A percentile compares a stretch with the other conserved stretches of the same genome.
Conservation (phyloP, 53 echinoderm and acorn worm species). For the Astropecten irregularis region DNA sequence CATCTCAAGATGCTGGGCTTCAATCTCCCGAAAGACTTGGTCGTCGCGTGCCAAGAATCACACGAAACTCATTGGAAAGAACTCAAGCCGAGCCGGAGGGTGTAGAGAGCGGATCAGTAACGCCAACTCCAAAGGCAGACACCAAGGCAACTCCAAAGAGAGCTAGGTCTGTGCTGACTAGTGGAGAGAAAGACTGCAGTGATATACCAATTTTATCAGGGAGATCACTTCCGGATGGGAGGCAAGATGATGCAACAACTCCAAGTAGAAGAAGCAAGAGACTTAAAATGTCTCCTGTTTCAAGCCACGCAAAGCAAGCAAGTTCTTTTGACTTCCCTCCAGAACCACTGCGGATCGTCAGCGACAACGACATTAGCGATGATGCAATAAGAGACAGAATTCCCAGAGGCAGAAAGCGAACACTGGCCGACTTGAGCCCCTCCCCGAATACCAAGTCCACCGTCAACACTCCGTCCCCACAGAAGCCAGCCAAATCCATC, state of each 20-base stretch:
- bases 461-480: constrained; percentile 6
- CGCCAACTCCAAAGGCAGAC: too few relatives aligned
- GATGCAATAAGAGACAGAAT: too few relatives aligned
- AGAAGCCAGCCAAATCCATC: not conserved
- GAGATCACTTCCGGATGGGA: not conserved
- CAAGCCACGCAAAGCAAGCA: not conserved
- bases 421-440: constrained; percentile 22
- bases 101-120: not conserved
- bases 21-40: not conserved
- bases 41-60: too few relatives aligned
- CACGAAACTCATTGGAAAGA: not conserved
- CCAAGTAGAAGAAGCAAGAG: constrained; percentile 15
- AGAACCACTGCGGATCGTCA: not conserved
- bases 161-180: not conserved
- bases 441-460: not conserved
- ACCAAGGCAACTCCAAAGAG: too few relatives aligned
- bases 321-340: not conserved
- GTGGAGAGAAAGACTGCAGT: not conserved
- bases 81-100: not conserved
- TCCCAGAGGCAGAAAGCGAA: constrained; percentile 15
- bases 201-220: too few relatives aligned
- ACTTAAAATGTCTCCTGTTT: not conserved
- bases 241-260: not conserved
- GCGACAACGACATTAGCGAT: too few relatives aligned
- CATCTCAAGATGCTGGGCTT: not conserved